phyloP scores from a whole-genome alignment of 1,140 invertebrate genomes.

The Drosophila rufa region DNA sequence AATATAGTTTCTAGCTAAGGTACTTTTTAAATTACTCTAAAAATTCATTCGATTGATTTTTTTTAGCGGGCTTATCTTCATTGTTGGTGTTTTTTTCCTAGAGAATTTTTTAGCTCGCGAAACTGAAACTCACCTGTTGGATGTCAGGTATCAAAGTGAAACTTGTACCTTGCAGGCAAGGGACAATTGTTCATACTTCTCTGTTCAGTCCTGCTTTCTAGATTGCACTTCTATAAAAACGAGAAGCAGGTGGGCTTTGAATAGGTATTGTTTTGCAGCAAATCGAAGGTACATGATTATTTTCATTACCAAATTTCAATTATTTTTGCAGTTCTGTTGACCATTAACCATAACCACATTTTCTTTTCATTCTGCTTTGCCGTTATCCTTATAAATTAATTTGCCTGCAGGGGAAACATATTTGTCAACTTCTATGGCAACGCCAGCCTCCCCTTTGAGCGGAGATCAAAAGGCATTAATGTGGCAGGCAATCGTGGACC shows the following conservation, averaged over 20 bases:
- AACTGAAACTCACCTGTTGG: conserved; percentile 4
- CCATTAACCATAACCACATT: no score
- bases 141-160: background rate
- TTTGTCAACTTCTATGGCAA: background rate
- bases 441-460: conserved; percentile 9
- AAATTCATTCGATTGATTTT: background rate
- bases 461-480: conserved; percentile 76
- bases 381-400: background rate
- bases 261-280: background rate
- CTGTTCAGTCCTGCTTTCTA: background rate
- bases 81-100: background rate
- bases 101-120: background rate
- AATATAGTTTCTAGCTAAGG: background rate
- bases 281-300: no score
- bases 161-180: background rate
- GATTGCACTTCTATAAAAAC: no score
- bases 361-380: no score
- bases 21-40: background rate
- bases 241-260: no score
- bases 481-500: conserved; percentile 22
- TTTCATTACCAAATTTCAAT: background rate
- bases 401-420: background rate
- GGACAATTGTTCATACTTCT: background rate
- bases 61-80: conserved; percentile 1
- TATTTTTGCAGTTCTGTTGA: no score